Percentiles rank a stretch among this genome's conserved stretches.
These are phyloP conservation scores for Villa cingulata DNA, from an alignment of 2,888 invertebrate genomes.

Conservation along the genomic window DNA sequence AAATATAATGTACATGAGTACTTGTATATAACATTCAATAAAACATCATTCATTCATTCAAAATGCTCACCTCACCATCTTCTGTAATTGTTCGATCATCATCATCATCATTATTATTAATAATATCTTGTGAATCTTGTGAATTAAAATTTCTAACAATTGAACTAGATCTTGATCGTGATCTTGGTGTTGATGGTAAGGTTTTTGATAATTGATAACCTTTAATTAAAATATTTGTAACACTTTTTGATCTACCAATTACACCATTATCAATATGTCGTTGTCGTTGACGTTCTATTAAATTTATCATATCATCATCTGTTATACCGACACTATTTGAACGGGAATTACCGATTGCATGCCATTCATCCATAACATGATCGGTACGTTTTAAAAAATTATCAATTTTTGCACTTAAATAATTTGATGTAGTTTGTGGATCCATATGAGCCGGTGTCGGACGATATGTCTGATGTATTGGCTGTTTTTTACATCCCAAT, in stretches of 20 bases:
- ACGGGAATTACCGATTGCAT: conserved; percentile 42
- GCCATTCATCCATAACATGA: conserved; percentile 82
- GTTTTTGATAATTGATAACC: conserved; percentile 55
- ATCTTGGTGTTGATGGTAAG: conserved; percentile 33
- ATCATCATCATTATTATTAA: conserved; percentile 42
- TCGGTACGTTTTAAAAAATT: conserved; percentile 71
- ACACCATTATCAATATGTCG: conserved; percentile 25
- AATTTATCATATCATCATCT: conserved; percentile 28
- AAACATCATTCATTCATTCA: too few relatives aligned
- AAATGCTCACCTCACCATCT: conserved; percentile 54
- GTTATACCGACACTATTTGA: conserved; percentile 38
- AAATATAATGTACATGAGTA: too few relatives aligned
- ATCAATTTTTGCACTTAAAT: conserved; percentile 60
- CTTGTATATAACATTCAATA: too few relatives aligned
- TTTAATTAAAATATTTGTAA: conserved; percentile 70
- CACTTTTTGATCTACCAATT: conserved; percentile 53
- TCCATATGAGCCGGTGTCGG: conserved; percentile 65
- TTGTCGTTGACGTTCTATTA: conserved; percentile 34
- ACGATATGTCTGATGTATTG: conserved; percentile 51
- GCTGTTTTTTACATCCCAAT: conserved; percentile 57
- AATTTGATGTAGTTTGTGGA: conserved; percentile 62
- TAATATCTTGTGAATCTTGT: conserved; percentile 16
- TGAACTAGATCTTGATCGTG: conserved; percentile 26
- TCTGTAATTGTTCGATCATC: conserved; percentile 52
- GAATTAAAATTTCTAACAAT: conserved; percentile 22